Base-by-base conservation (phyloP, 2,888 invertebrate species). In the Pomacea canaliculata region DNA sequence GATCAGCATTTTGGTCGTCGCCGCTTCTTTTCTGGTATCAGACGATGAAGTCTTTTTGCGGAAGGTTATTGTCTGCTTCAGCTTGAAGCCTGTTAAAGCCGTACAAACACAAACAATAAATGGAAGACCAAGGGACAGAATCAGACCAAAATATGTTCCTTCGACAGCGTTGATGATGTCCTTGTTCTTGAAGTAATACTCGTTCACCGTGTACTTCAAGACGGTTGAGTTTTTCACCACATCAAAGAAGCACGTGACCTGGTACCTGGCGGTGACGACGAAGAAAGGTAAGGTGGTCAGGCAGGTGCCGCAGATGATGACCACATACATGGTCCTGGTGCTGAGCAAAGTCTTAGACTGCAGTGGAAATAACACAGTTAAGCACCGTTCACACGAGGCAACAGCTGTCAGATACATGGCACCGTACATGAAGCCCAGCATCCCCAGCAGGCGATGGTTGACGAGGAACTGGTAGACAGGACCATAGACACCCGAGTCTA, bases 1-100 rank as follows among this genome's bases (percentile, higher is more conserved):
- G 27, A 73, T 73, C 8, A 73, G 46, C 73, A 73, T 73, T 59
- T 73, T 73, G 13, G 73, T 73, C 27, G 66, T n/a, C n/a, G 48
- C 73, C 56, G 56, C 59, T 27, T 73, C 73, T 19, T 67, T 73
- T 19, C 8, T 37, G 67, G 51, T 7, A 16, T 7, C 51, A 16
- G 51, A 56, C 19, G 73, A 73, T 7, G 73, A 56, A 8, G 51
- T 49, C 7, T 56, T n/a, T 13, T n/a, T 37, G 10, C 73, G 67
- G 56, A 65, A 73, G 13, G 49, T 27, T 48, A 73, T 59, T 16
- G 37, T 67, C 46, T 73, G 73, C 7, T 46, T 65, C 59, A 73
- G 73, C 23, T 67, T 73, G 66, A 73, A 27, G 27, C 66, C 67
- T 0, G 73, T 73, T 51, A 73, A 37, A 66, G 49, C n/a, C 7